Evolutionary conservation across 1,140 invertebrate species (phyloP), one percentile per base, ranked within the genome.

Genomic region (Zophobas morio): DNA sequence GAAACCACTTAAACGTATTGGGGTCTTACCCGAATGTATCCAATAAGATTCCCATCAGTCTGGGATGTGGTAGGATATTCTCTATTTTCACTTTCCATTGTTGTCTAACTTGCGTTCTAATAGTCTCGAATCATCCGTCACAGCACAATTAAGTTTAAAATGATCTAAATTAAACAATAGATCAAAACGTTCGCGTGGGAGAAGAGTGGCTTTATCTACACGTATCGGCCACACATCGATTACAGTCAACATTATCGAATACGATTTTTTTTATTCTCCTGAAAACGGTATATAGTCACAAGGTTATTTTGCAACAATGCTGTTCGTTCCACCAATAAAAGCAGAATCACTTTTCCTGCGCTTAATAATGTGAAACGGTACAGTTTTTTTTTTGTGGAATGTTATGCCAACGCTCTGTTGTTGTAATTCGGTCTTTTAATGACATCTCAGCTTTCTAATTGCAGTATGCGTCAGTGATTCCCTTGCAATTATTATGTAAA

Each of bases 401-500:
- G 33, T 66, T 66, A 66, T 63, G 57, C 8, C 35, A 42, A 66
- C 2, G 49, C n/a, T 51, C 49, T 8, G 56, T 60, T 60, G 56
- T 37, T 66, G 39, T 36, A 57, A 66, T 66, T 66, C 36, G 36
- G 56, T 53, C 56, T 37, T 20, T 40, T 66, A 66, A 66, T 66
- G 60, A 66, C 60, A 66, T 36, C 35, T 47, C 39, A 42, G 60
- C 60, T 66, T 66, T 66, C 60, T 66, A 37, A 66, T 46, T 66
- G 60, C 60, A 66, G 32, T 39, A 63, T 63, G 34, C 35, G 34
- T 39, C 34, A 63, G 42, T 51, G 49, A 51, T 51, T 51, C 20
- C 49, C n/a, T 66, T 66, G 60, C 20, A 66, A 46, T 66, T 66
- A 66, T 66, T 66, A 66, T 66, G 60, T 66, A 66, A 66, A 66